phyloP scores from a whole-genome alignment of 2,797 vertebrate genomes.

The Rousettus madagascariensis region DNA sequence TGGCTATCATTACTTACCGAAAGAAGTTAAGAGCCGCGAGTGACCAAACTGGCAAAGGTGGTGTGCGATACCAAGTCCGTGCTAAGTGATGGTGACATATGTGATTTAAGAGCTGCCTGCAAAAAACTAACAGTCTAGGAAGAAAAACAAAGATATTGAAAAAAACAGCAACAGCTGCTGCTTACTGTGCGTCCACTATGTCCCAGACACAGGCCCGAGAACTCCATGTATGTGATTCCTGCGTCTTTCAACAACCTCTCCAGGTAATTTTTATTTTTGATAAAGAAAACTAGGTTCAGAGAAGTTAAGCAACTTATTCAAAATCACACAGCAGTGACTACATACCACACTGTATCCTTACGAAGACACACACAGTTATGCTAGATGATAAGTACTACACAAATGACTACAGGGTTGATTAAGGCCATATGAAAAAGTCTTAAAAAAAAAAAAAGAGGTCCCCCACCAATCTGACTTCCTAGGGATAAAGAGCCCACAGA shows the following conservation, averaged over 20 bases:
- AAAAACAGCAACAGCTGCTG: not conserved
- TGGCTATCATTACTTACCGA: not conserved
- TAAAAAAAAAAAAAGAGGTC: not conserved
- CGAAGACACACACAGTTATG: not conserved
- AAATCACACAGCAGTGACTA: not conserved
- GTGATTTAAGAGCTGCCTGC: not conserved
- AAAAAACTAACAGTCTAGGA: not conserved
- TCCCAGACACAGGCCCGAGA: not conserved
- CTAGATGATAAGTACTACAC: not conserved
- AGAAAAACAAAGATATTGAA: not conserved
- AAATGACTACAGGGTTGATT: not conserved
- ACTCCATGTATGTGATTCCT: not conserved
- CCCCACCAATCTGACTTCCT: not conserved
- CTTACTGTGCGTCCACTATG: not conserved
- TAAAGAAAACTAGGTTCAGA: slow-evolving; percentile 6
- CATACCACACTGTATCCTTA: not conserved
- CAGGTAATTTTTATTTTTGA: slow-evolving; percentile 7
- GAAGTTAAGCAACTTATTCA: not conserved
- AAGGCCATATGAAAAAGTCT: not conserved
- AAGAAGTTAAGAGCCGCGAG: not conserved
- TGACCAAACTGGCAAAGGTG: not conserved
- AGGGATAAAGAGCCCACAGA: not conserved
- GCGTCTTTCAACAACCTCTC: not conserved
- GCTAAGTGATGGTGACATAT: not conserved
- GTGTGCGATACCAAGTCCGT: not conserved